These are phyloP conservation scores for Papilio polyxenes DNA, from an alignment of 1,140 invertebrate species.

Conservation along the genomic window DNA sequence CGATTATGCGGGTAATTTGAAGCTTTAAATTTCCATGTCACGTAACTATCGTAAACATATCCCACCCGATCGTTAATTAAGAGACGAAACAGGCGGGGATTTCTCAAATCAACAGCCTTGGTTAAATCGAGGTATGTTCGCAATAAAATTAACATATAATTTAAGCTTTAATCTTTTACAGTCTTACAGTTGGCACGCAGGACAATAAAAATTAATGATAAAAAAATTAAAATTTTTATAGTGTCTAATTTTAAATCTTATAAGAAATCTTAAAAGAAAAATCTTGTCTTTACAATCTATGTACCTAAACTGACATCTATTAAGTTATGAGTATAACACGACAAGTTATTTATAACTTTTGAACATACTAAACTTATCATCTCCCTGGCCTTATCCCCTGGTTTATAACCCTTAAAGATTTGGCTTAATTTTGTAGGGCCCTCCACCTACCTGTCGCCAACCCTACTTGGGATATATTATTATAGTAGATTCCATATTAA, in stretches of 20 bases:
- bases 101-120: conserved; percentile 25
- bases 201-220: background rate
- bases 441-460: too few species aligned
- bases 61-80: conserved; percentile 33
- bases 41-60: conserved; percentile 35
- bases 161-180: conserved; percentile 26
- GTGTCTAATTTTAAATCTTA: too few species aligned
- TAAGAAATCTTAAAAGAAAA: too few species aligned
- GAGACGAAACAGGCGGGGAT: conserved; percentile 20
- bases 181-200: background rate
- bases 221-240: too few species aligned
- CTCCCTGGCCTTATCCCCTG: too few species aligned
- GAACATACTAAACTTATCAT: background rate
- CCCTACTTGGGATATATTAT: too few species aligned
- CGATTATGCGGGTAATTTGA: conserved; percentile 31
- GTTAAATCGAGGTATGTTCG: conserved; percentile 7
- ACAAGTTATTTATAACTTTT: background rate
- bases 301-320: too few species aligned
- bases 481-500: too few species aligned
- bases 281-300: too few species aligned
- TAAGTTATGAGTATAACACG: background rate
- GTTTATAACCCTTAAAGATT: too few species aligned
- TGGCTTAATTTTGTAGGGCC: too few species aligned
- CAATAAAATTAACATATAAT: conserved; percentile 30
- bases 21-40: conserved; percentile 33